Base-by-base conservation (phyloP, 2,888 invertebrate species). In the Macrosoma leucophasiata region DNA sequence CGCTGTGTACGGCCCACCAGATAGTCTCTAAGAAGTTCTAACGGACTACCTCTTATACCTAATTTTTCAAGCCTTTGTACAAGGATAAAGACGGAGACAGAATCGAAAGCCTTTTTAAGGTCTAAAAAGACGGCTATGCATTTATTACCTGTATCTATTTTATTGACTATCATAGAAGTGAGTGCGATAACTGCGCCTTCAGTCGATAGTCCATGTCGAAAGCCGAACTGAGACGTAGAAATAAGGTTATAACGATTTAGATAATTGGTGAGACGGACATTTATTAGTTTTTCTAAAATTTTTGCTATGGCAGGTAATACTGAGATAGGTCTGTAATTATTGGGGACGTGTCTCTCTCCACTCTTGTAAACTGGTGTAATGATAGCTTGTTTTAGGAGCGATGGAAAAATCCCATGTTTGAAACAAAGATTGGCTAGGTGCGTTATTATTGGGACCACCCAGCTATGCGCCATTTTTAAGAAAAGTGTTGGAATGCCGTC, bases 81-180 rank as follows among this genome's bases (percentile, higher is more conserved):
- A 8, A 40, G 29, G 6, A n/a, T n/a, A n/a, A n/a, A 28, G 10
- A 37, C 13, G 6, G 36, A 34, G 10, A 45, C 37, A 2, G 45
- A 37, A 17, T 45, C 45, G 18, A 43, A 43, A 6, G 45, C 43
- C 25, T 43, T 43, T 15, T 32, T 26, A 2, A 39, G 19, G 13
- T 39, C 36, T 21, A 43, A 8, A 26, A 43, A 46, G 8, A 46
- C 29, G 1, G 36, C 21, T 3, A 43, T 9, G 22, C 25, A 28
- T 27, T 46, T 46, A n/a, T 27, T 20, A 3, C 25, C 26, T 5
- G 13, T 19, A 13, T 46, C 38, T 10, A 46, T 4, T 13, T 36
- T 29, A 3, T 29, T 24, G 2, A 23, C 31, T 13, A 42, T 29
- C n/a, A 18, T 13, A 10, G 32, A 10, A 17, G 29, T 33, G 1